Base-by-base conservation (phyloP, 1,140 invertebrate species). In the Lanistes nyassanus region DNA sequence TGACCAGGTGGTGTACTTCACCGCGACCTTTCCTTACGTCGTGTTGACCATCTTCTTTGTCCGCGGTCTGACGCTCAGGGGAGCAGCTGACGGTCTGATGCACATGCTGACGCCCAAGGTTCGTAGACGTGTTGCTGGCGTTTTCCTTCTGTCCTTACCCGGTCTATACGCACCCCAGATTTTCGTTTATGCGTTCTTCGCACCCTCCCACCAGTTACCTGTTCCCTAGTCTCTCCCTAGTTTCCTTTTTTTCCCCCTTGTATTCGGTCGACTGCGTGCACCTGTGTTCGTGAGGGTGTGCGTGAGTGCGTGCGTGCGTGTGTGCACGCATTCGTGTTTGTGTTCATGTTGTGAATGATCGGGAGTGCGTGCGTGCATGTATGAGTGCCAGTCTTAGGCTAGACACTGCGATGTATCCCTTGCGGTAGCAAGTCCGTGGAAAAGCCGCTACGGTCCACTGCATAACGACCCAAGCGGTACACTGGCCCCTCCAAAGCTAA, bases 1-100 rank as follows among this genome's bases (percentile, higher is more conserved):
- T 47, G 42, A 47, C 94, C 94, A 81, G 95, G 94, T 89, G 37
- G 92, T 96, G 64, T 97, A 97, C 87, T 92, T 97, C 81, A 97
- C 96, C 1, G 90, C 90, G 9, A 88, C 88, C 26, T 91, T 91
- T 76, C 90, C 90, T 3, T 91, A 90, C 78, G 65, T 90, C 31
- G 86, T 91, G 13, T 85, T 91, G 11, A 62, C 90, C 21, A 88
- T 88, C 66, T 85, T 91, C 72, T 83, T 91, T 66, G 80, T 88
- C 34, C 86, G 89, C 36, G 90, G 90, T 0, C 81, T 91, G 42
- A 86, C 85, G 19, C 79, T 88, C 3, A 78, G 78, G 23, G 87
- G 87, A 7, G 79, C 87, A n/a, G 72, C 75, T 13, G 82, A 82
- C 42, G 87, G 87, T 29, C 80, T 88, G 16, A 64, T 93, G 87